These are phyloP conservation scores for Shargacucullia verbasci DNA, from an alignment of 2,888 invertebrate genomes.

Conservation along the genomic window DNA sequence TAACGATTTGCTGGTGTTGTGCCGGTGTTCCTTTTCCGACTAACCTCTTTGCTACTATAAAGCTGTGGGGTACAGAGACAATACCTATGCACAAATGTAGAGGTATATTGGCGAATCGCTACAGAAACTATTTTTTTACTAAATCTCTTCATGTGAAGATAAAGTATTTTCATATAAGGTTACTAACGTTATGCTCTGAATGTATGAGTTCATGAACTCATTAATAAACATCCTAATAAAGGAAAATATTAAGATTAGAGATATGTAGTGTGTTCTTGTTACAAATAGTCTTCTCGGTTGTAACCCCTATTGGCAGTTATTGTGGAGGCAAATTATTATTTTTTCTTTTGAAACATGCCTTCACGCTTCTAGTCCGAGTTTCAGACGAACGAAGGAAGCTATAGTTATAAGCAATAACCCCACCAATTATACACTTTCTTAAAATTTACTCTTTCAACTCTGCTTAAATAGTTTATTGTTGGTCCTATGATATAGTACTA, in stretches of 20 bases:
- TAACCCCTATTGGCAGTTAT: constrained; percentile 3
- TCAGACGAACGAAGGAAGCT: constrained; percentile 31
- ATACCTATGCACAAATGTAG: not conserved
- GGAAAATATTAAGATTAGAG: constrained; percentile 4
- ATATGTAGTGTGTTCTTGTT: constrained; percentile 20
- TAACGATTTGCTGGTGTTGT: not conserved
- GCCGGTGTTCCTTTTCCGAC: not conserved
- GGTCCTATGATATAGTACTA: constrained; percentile 29
- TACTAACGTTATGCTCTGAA: too few relatives aligned
- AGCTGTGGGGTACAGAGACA: not conserved
- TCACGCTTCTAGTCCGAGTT: constrained; percentile 53
- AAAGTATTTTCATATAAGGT: not conserved
- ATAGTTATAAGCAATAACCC: constrained; percentile 40
- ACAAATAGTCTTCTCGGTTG: constrained; percentile 8
- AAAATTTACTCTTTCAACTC: constrained; percentile 28
- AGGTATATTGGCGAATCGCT: not conserved
- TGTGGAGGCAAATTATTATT: constrained; percentile 15
- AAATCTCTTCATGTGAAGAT: not conserved
- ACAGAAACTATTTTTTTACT: not conserved
- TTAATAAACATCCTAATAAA: not conserved
- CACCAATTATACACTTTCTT: constrained; percentile 45
- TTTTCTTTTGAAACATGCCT: constrained; percentile 29
- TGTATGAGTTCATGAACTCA: not conserved
- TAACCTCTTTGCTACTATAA: not conserved
- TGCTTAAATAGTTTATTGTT: constrained; percentile 38